phyloP scores from a whole-genome alignment of 2,113 vertebrate genomes.

The Cryptotis parvus region DNA sequence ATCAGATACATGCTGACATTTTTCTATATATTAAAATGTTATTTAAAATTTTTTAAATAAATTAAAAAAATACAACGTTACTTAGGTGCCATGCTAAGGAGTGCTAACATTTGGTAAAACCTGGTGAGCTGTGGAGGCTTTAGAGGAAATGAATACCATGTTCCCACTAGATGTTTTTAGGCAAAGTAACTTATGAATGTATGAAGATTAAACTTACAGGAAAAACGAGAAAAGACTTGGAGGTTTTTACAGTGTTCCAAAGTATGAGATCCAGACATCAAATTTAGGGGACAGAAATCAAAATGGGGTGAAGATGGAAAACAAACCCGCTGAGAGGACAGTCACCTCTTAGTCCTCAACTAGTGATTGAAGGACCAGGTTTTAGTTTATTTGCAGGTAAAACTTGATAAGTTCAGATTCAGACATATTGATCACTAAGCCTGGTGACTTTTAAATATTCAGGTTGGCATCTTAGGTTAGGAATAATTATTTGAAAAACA shows the following conservation, averaged over 20 bases:
- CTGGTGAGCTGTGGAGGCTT: not conserved
- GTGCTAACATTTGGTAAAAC: not conserved
- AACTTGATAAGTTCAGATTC: not conserved
- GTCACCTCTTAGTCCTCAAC: not conserved
- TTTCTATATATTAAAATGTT: not conserved
- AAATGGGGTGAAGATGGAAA: not conserved
- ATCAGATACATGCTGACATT: not conserved
- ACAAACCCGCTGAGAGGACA: not conserved
- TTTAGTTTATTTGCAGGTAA: fast-evolving
- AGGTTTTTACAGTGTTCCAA: not conserved
- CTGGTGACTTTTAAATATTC: not conserved
- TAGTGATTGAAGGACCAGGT: fast-evolving
- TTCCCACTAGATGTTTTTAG: slow-evolving; percentile 16
- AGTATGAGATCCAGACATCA: not conserved
- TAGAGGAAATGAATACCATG: not conserved
- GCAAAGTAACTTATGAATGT: slow-evolving; percentile 18
- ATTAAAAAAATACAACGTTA: not conserved
- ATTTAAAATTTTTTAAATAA: too few relatives aligned
- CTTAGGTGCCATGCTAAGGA: not conserved
- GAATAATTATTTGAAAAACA: not conserved
- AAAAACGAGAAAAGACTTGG: not conserved
- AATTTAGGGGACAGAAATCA: not conserved
- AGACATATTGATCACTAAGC: not conserved
- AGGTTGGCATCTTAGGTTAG: not conserved
- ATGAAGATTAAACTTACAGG: slow-evolving; percentile 47